Conservation (phyloP, 2,113 vertebrate species). For the Xiphophorus couchianus region DNA sequence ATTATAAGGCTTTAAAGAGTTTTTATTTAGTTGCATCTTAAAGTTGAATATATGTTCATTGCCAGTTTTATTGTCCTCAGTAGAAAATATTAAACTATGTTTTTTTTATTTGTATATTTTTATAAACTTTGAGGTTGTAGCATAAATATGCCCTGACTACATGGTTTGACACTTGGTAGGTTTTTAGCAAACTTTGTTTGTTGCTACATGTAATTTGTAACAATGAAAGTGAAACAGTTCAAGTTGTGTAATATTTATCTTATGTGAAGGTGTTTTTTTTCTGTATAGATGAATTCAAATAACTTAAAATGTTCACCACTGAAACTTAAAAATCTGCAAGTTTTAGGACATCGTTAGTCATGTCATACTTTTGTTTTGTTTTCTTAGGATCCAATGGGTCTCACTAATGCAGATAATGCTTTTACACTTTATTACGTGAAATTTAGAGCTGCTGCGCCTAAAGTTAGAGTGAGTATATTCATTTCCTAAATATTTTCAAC, state of each 20-base stretch:
- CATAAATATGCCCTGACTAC: neutral
- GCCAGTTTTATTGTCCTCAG: neutral
- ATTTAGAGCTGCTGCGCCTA: constrained; percentile 95
- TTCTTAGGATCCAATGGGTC: constrained; percentile 87
- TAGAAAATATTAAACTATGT: neutral
- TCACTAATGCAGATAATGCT: constrained; percentile 92
- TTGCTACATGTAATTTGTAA: no score
- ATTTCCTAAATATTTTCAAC: neutral
- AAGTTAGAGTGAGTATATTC: constrained; percentile 90
- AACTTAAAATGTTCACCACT: neutral
- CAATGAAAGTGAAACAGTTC: neutral
- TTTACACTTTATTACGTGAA: constrained; percentile 98
- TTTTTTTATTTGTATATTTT: neutral
- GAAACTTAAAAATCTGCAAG: neutral
- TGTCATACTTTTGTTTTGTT: neutral
- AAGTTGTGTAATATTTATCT: neutral
- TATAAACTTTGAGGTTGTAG: neutral
- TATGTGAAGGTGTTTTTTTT: neutral
- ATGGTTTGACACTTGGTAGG: neutral
- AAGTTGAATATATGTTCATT: no score
- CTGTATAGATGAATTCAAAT: neutral
- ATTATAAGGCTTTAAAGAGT: neutral
- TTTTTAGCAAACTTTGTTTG: no score
- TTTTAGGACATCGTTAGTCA: neutral
- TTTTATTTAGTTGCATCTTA: neutral